phyloP scores from a whole-genome alignment of 2,797 vertebrate species.

The Buphagus erythrorhynchus region DNA sequence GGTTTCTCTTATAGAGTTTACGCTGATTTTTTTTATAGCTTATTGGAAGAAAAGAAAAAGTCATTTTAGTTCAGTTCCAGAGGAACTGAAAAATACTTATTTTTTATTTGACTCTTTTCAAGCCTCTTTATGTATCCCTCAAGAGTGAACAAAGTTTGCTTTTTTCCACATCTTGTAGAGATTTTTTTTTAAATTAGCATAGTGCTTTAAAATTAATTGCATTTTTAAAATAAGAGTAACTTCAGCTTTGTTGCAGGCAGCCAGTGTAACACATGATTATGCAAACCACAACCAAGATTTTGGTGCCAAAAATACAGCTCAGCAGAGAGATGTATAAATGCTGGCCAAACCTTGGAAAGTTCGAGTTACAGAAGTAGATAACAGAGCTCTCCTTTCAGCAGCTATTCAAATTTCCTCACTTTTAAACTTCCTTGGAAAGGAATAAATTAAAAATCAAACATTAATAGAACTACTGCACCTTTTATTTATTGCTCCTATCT shows the following conservation, averaged over 20 bases:
- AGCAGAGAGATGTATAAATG: conserved; percentile 4
- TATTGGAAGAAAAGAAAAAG: not conserved
- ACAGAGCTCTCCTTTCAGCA: conserved; percentile 16
- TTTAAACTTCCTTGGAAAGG: conserved; percentile 23
- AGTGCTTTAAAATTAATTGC: conserved; percentile 21
- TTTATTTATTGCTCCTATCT: not conserved
- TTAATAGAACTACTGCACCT: not conserved
- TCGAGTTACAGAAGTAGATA: conserved; percentile 13
- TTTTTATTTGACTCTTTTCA: not conserved
- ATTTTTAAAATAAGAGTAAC: conserved; percentile 7
- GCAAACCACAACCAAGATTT: conserved; percentile 20
- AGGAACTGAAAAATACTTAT: not conserved
- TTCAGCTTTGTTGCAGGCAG: conserved; percentile 1
- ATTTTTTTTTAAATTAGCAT: not conserved
- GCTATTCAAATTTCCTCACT: not conserved
- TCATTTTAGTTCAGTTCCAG: not conserved
- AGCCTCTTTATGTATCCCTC: not conserved
- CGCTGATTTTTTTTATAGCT: not conserved
- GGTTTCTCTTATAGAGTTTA: not conserved
- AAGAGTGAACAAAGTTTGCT: not conserved
- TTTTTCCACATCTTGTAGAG: not conserved
- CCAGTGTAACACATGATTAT: not conserved
- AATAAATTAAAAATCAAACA: not conserved
- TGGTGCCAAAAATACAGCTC: conserved; percentile 42
- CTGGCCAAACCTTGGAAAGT: not conserved